These are phyloP conservation scores for Pristionchus arcanus DNA, from an alignment of 2,888 invertebrate genomes.

Conservation along the genomic window DNA sequence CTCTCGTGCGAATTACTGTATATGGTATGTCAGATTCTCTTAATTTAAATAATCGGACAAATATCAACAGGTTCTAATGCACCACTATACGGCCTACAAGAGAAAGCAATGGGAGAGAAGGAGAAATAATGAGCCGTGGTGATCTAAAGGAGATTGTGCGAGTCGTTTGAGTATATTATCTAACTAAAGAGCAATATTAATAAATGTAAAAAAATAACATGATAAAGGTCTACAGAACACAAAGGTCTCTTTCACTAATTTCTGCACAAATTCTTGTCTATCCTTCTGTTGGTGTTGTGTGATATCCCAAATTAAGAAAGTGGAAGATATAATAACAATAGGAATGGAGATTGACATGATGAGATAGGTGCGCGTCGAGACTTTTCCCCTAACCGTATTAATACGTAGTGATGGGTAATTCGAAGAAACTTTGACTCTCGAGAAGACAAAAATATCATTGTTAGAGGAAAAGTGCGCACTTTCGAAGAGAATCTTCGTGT, in stretches of 20 bases:
- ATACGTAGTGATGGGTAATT: too few species aligned
- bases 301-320: conserved; percentile 59
- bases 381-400: too few species aligned
- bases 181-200: too few species aligned
- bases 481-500: too few species aligned
- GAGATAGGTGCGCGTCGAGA: conserved; percentile 63
- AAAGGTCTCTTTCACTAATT: conserved; percentile 62
- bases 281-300: conserved; percentile 57
- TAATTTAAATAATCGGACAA: too few species aligned
- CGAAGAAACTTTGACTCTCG: too few species aligned
- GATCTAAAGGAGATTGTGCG: neutral
- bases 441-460: too few species aligned
- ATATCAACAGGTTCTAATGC: conserved; percentile 32
- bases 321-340: conserved; percentile 55
- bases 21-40: conserved; percentile 63
- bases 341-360: conserved; percentile 65
- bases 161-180: neutral
- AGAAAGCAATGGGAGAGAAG: conserved; percentile 31
- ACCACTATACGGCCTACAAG: conserved; percentile 48
- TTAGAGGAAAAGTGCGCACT: too few species aligned
- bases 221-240: too few species aligned
- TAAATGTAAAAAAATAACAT: too few species aligned
- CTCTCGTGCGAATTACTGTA: conserved; percentile 68
- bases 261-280: conserved; percentile 60
- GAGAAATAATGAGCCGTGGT: conserved; percentile 51